Evolutionary conservation across 2,888 invertebrate species (phyloP), one percentile per base, ranked within the genome.

Genomic region (Eupelmus urozonus): DNA sequence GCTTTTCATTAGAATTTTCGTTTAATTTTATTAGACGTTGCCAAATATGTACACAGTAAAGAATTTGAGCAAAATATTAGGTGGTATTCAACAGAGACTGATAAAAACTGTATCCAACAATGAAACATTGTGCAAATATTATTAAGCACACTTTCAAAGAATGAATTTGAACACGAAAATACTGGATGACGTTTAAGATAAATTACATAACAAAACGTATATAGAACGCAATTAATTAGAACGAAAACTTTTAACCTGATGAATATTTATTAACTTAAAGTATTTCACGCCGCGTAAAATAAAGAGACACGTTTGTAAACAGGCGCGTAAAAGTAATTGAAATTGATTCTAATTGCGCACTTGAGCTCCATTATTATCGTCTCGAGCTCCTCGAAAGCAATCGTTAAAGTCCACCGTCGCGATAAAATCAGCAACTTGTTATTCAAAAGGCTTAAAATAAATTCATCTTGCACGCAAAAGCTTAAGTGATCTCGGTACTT

Each of bases 361-460:
- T 63, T 16, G 16, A 63, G 23, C 20, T 5, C 5, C n/a, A 5
- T 34, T 34, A 34, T 63, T 63, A 63, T 63, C 63, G 3, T 34
- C 3, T n/a, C 42, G 11, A 23, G 45, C 34, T 63, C n/a, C 2
- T 16, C 7, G 13, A 63, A 63, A 63, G 42, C 42, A 42, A 63
- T 42, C 45, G 16, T 1, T 51, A 34, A 34, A 62, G 42, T 34
- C 23, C 42, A 62, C 9, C 25, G 3, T 34, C 34, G 49, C 66
- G 71, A 71, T 71, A 62, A 51, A 62, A 62, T 71, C 51, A 9
- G 34, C 53, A 53, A 72, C 62, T 72, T 53, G 71, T 62, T 62
- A 62, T 51, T 53, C 40, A 23, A 53, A 27, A 9, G 11, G 55
- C 53, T 23, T 5, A 40, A 53, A 53, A 67, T 67, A 67, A 67